Evolutionary conservation across 1,140 invertebrate genomes (phyloP), one percentile per base, ranked within the genome.

Genomic region (Laupala kohalensis): DNA sequence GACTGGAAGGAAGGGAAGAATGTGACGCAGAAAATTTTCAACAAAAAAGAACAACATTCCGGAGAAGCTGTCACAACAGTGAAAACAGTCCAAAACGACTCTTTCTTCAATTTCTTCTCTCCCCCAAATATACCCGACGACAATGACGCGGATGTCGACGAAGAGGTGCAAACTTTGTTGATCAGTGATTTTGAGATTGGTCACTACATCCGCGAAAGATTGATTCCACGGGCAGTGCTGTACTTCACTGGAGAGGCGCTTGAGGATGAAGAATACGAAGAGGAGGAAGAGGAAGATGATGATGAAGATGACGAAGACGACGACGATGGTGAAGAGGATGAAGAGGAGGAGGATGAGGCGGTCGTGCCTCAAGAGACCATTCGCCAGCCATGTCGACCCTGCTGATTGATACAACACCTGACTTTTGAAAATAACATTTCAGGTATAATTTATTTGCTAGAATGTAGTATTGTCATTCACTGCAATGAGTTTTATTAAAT

Each of bases 91-190:
- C 91, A 90, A 76, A 92, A 91, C 70, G 92, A 94, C 80, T 99
- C 96, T 0, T 99, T 99, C 84, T 99, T 99, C 84, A 98, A 99
- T 81, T 99, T 99, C 86, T 99, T 99, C 83, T 89, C 85, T 75
- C 95, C 96, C 53, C 95, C 96, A 71, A 80, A 82, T 79, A 83
- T 89, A 72, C 85, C 86, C 69, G 85, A 88, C 71, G 86, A 86
- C 78, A 73, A 79, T 25, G 84, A 86, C 68, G 83, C 84, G 76
- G 89, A 93, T 71, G 82, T 94, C 64, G 90, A 94, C 76, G 88
- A 90, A 70, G 90, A 92, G 37, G 85, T 86, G 24, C 85, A 90
- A 79, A 86, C 89, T 76, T 80, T 96, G 69, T 81, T 98, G 74
- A 92, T 91, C 5, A 90, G 89, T 74, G 96, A 99, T 84, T 98